Evolutionary conservation across 2,797 vertebrate species (phyloP).

Genomic region (Acrocephalus scirpaceus): DNA sequence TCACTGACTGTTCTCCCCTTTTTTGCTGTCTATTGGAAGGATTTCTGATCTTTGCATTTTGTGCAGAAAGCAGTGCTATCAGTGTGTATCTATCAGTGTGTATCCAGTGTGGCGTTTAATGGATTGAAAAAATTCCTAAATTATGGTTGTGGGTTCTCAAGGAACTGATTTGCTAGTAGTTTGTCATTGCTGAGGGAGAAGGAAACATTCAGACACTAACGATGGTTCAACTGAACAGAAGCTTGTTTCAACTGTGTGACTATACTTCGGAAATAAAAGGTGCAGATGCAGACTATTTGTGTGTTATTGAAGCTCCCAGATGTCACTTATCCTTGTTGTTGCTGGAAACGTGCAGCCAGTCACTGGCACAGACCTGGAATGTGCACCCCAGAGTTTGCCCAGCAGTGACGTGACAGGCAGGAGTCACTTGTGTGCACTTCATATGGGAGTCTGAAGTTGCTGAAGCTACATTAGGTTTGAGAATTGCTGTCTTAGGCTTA

Average conservation of each 20-base stretch:
- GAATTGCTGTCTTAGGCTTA: not conserved
- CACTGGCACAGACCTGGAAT: not conserved
- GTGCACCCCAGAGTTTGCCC: not conserved
- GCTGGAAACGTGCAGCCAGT: not conserved
- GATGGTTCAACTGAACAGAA: not conserved
- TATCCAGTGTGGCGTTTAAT: not conserved
- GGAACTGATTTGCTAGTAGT: not conserved
- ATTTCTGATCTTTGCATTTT: not conserved
- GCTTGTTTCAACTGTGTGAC: not conserved
- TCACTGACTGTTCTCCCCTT: not conserved
- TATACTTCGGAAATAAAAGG: not conserved
- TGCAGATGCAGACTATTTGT: not conserved
- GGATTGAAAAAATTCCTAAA: not conserved
- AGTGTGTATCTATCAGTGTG: not conserved
- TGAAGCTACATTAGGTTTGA: not conserved
- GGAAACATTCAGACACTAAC: not conserved
- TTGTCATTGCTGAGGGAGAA: not conserved
- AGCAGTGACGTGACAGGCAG: not conserved
- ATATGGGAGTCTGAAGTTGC: not conserved
- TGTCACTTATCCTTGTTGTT: not conserved
- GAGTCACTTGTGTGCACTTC: not conserved
- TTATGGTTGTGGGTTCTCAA: not conserved
- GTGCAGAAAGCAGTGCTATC: not conserved
- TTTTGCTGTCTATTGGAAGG: not conserved
- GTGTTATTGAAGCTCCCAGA: not conserved